These are phyloP conservation scores for Ophiodon elongatus DNA, from an alignment of 2,113 vertebrate species.

Conservation along the genomic window DNA sequence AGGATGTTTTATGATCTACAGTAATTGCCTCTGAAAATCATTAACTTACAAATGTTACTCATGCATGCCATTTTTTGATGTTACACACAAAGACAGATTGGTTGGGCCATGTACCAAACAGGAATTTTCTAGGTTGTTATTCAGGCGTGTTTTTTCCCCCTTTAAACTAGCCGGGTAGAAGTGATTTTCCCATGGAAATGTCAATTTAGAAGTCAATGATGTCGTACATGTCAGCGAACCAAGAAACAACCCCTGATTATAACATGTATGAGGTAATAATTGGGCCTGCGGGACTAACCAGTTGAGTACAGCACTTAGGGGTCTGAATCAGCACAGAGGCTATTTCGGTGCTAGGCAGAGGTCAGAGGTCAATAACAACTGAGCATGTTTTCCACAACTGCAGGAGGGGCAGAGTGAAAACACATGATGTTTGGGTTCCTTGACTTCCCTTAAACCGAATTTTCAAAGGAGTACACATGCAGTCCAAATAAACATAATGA, in stretches of 20 bases:
- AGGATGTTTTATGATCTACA: not conserved
- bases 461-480: slow-evolving; percentile 1
- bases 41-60: not conserved
- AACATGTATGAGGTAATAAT: slow-evolving; percentile 56
- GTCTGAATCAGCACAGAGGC: slow-evolving; percentile 39
- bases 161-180: slow-evolving; percentile 6
- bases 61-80: not conserved
- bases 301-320: slow-evolving; percentile 30
- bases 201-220: slow-evolving; percentile 32
- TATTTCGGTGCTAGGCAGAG: slow-evolving; percentile 44
- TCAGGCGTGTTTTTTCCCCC: not conserved
- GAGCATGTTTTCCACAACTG: slow-evolving; percentile 45
- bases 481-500: slow-evolving; percentile 26
- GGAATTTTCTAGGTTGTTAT: not conserved
- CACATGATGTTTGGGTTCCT: slow-evolving; percentile 9
- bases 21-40: not conserved
- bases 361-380: slow-evolving; percentile 46
- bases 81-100: not conserved
- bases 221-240: slow-evolving; percentile 31
- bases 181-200: slow-evolving; percentile 38
- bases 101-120: not conserved
- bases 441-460: slow-evolving; percentile 17
- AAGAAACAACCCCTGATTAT: slow-evolving; percentile 2
- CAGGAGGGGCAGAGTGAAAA: slow-evolving; percentile 15
- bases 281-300: slow-evolving; percentile 44